phyloP scores from a whole-genome alignment of 2,888 invertebrate species.

The Limnephilus rhombicus region DNA sequence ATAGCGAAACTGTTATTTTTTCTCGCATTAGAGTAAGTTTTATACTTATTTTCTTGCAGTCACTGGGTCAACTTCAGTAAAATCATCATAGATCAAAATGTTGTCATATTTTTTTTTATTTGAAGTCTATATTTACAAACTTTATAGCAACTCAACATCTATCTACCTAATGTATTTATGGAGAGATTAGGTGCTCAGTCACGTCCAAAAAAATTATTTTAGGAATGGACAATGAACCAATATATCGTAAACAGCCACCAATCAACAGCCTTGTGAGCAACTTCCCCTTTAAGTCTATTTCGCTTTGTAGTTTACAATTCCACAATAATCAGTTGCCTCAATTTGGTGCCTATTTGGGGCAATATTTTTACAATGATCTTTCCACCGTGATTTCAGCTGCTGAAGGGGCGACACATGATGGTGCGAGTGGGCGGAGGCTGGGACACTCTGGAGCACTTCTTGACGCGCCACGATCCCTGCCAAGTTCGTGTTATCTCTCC shows the following conservation, averaged over 20 bases:
- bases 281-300: background rate
- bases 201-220: background rate
- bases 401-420: slow-evolving; percentile 97
- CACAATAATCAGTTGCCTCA: background rate
- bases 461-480: slow-evolving; percentile 92
- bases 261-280: background rate
- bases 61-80: background rate
- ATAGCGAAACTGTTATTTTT: background rate
- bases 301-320: background rate
- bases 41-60: background rate
- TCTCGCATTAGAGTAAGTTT: background rate
- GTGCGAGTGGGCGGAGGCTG: slow-evolving; percentile 96
- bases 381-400: slow-evolving; percentile 79
- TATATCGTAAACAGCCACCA: too few species aligned
- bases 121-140: background rate
- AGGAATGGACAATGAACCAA: too few species aligned
- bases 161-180: background rate
- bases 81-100: background rate
- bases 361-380: slow-evolving; percentile 8
- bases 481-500: slow-evolving; percentile 82
- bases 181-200: background rate
- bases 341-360: too few species aligned
- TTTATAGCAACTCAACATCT: background rate
- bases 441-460: slow-evolving; percentile 95
- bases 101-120: background rate